A percentile compares a stretch with the other conserved stretches of the same genome.
Evolutionary conservation across 2,888 invertebrate genomes (phyloP).

Genomic region (Pachliopta kotzebuea): DNA sequence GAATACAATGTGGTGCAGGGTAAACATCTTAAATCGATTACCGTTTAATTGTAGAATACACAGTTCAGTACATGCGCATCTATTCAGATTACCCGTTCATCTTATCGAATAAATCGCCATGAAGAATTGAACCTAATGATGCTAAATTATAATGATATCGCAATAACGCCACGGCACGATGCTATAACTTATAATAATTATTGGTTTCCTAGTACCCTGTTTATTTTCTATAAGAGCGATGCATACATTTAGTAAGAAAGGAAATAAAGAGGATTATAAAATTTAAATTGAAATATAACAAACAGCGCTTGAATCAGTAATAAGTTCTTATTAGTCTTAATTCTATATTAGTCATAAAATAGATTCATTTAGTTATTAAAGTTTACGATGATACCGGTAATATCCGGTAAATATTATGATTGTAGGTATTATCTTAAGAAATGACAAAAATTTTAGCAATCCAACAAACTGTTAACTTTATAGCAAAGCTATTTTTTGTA

Average conservation of each 20-base stretch:
- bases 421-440: too few species aligned
- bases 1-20: too few species aligned
- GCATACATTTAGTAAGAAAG: neutral
- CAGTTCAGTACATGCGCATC: constrained; percentile 36
- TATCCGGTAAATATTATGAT: neutral
- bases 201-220: constrained; percentile 3
- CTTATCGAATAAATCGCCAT: constrained; percentile 27
- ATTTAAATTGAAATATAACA: neutral
- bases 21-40: too few species aligned
- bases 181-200: constrained; percentile 3
- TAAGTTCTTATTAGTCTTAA: neutral
- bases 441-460: too few species aligned
- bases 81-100: constrained; percentile 34
- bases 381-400: neutral
- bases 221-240: neutral
- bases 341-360: too few species aligned
- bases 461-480: too few species aligned
- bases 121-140: constrained; percentile 20
- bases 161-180: constrained; percentile 4
- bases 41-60: constrained; percentile 40
- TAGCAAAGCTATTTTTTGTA: too few species aligned
- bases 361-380: neutral
- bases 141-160: constrained; percentile 18
- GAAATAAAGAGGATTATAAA: neutral
- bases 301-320: neutral